These are phyloP conservation scores for Atlantisia rogersi DNA, from an alignment of 2,113 vertebrate genomes.

Conservation along the genomic window DNA sequence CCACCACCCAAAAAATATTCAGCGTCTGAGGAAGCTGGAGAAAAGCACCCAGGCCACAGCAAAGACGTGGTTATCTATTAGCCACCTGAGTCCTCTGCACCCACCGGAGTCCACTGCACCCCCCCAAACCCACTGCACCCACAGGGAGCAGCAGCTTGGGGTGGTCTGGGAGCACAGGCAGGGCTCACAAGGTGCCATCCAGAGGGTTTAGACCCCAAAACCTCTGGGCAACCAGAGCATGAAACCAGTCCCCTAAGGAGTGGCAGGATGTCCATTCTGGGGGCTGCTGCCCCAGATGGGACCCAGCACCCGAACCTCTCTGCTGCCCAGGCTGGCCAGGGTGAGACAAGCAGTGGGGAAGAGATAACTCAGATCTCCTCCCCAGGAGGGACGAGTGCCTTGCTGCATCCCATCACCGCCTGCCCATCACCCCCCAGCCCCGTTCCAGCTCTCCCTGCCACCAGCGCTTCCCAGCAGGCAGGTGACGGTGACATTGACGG, in stretches of 20 bases:
- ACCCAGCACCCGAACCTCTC: neutral
- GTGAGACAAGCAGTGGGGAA: neutral
- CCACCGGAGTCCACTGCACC: neutral
- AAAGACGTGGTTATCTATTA: neutral
- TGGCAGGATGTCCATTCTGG: fast-evolving
- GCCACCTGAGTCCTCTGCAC: neutral
- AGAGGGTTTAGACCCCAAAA: neutral
- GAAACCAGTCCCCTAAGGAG: neutral
- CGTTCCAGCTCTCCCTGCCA: neutral
- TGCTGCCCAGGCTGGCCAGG: neutral
- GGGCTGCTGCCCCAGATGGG: neutral
- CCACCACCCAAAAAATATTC: fast-evolving
- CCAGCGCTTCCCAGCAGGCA: neutral
- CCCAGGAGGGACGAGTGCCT: fast-evolving
- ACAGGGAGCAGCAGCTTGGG: fast-evolving
- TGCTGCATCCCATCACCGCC: fast-evolving
- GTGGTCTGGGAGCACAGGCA: neutral
- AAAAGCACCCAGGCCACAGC: neutral
- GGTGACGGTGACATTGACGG: neutral
- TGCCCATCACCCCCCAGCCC: neutral
- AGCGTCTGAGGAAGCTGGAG: neutral
- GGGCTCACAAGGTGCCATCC: neutral
- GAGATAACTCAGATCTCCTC: neutral
- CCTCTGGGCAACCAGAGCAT: neutral
- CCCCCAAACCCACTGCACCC: neutral